Percentiles rank a stretch among this genome's conserved stretches.
These are phyloP conservation scores for Gambusia holbrooki DNA, from an alignment of 2,113 vertebrate species.

Conservation along the genomic window DNA sequence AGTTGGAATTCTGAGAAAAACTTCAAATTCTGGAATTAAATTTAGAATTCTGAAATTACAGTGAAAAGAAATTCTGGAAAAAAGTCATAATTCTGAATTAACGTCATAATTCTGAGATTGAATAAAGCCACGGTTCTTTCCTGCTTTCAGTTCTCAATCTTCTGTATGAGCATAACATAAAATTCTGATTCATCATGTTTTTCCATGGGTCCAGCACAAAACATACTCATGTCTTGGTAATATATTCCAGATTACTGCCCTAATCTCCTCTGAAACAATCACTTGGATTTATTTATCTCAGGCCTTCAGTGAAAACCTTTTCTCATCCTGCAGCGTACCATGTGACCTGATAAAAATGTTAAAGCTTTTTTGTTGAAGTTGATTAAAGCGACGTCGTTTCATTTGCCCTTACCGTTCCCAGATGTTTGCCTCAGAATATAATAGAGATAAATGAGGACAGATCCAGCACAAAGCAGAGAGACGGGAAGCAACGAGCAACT, in stretches of 20 bases:
- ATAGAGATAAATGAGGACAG: constrained; percentile 56
- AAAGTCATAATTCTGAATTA: no score
- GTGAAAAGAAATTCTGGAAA: no score
- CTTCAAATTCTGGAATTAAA: no score
- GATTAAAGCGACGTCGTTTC: constrained; percentile 22
- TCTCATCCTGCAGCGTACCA: not conserved
- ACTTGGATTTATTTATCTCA: constrained; percentile 4
- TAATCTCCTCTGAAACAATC: not conserved
- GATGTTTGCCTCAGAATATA: constrained; percentile 35
- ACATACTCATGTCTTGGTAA: no score
- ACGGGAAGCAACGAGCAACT: constrained; percentile 3
- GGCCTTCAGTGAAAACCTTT: not conserved
- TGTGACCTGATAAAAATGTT: constrained; percentile 15
- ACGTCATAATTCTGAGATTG: no score
- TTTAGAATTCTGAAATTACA: no score
- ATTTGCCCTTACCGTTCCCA: constrained; percentile 10
- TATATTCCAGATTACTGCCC: not conserved
- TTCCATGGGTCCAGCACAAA: no score
- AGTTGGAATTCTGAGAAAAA: no score
- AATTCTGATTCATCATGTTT: no score
- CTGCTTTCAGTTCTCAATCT: no score
- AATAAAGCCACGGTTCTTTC: no score
- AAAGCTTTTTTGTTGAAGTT: constrained; percentile 20
- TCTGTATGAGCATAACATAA: no score
- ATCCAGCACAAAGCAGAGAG: constrained; percentile 7